Base-by-base conservation (phyloP, 2,888 invertebrate species). In the Augiades crinisus region DNA sequence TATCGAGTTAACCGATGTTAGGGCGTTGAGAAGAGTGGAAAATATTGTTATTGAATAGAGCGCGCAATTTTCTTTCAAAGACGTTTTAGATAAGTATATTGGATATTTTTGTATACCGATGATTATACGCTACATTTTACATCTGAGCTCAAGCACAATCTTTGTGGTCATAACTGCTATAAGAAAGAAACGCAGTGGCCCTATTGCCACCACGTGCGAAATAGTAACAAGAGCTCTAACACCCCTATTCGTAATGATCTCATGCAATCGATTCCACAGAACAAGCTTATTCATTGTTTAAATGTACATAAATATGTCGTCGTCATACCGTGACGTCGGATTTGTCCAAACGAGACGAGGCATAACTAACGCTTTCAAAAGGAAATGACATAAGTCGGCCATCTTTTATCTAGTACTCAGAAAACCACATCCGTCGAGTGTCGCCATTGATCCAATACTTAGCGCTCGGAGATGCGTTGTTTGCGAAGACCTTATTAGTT, bases 321-420 rank as follows among this genome's bases (percentile, higher is more conserved):
- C 7, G 33, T 30, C 44, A 41, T 53, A 40, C 30, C 24, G 37
- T 58, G 49, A 53, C 36, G 50, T 54, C 31, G 47, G 44, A 45
- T 47, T 51, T 54, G 52, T 37, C 27, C 30, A 46, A 47, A 36
- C 38, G 43, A 44, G 38, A 36, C 38, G 47, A 50, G 37, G 45
- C 13, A 41, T 43, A 16, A 30, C 14, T 38, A 54, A 53, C 36
- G 63, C 65, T 72, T 68, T 62, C 68, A 72, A 72, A 75, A 78
- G 80, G 78, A 81, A 74, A 68, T 75, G 77, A 77, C 75, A 74
- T 70, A 72, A 72, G 69, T 71, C 68, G 63, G 68, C 66, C 73
- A 75, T 73, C 67, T 77, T 76, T 67, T 76, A 71, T 75, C 65
- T 70, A 78, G 79, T 67, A 77, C 67, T 58, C 51, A 73, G 70